Percentiles rank a stretch among this genome's conserved stretches.
Conservation (phyloP, 1,140 invertebrate genomes). For the Riptortus pedestris region DNA sequence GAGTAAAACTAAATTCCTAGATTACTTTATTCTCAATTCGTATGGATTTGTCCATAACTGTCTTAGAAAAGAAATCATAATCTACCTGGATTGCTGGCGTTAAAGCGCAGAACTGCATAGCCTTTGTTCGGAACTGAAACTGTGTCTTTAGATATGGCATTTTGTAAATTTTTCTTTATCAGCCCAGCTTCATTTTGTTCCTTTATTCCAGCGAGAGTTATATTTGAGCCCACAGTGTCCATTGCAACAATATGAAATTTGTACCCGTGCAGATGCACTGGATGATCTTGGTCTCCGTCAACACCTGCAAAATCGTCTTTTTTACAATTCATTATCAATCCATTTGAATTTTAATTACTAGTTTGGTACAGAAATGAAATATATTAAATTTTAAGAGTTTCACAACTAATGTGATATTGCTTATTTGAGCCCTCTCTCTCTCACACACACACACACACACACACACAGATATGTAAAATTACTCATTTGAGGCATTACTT, state of each 20-base stretch:
- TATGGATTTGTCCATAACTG: too few relatives aligned
- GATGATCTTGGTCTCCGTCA: slow-evolving; percentile 29
- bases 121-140: slow-evolving; percentile 31
- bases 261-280: slow-evolving; percentile 30
- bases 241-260: slow-evolving; percentile 28
- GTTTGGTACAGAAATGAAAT: too few relatives aligned
- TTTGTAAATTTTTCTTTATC: slow-evolving; percentile 24
- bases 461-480: too few relatives aligned
- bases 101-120: slow-evolving; percentile 30
- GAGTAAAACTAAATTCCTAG: too few relatives aligned
- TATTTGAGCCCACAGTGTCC: slow-evolving; percentile 22
- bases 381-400: too few relatives aligned
- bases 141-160: slow-evolving; percentile 31
- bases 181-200: slow-evolving; percentile 23
- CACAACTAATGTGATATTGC: too few relatives aligned
- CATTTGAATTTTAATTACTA: too few relatives aligned
- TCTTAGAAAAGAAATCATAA: background rate
- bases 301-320: slow-evolving; percentile 16
- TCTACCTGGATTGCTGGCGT: slow-evolving; percentile 32
- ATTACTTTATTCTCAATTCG: too few relatives aligned
- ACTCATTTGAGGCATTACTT: too few relatives aligned
- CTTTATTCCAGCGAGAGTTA: slow-evolving; percentile 26
- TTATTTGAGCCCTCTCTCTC: too few relatives aligned
- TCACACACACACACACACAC: too few relatives aligned
- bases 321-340: too few relatives aligned